Percentiles rank a stretch among this genome's conserved stretches.
These are phyloP conservation scores for Hyposmocoma kahamanoa DNA, from an alignment of 1,140 invertebrate species.

Conservation along the genomic window DNA sequence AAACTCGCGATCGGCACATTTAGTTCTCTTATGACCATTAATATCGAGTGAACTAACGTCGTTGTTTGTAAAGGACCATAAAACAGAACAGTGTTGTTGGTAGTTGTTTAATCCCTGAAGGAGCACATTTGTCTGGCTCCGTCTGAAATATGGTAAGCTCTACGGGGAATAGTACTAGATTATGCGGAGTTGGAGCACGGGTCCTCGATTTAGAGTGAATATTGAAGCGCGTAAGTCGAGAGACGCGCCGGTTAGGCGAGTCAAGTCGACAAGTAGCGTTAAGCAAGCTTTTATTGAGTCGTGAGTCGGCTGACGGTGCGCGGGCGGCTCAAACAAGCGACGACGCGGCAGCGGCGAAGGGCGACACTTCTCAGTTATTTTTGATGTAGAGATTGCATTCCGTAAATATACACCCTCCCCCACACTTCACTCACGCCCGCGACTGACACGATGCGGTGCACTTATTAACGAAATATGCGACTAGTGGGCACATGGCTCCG, in stretches of 20 bases:
- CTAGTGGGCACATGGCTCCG: not conserved
- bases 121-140: constrained; percentile 1
- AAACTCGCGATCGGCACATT: too few species aligned
- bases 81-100: not conserved
- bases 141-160: constrained; percentile 2
- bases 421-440: not conserved
- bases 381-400: constrained; percentile 1
- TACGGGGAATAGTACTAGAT: not conserved
- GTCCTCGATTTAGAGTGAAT: not conserved
- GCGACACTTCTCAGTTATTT: constrained; percentile 3
- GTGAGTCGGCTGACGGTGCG: not conserved
- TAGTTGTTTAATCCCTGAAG: not conserved
- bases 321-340: not conserved
- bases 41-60: not conserved
- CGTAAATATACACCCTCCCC: not conserved
- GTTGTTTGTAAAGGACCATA: not conserved
- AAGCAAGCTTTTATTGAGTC: not conserved
- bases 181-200: not conserved
- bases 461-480: not conserved
- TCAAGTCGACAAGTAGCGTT: too few species aligned
- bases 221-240: not conserved
- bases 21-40: not conserved
- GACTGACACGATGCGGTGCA: not conserved
- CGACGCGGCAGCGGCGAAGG: not conserved
- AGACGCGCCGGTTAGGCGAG: too few species aligned